Conservation (phyloP, 2,888 invertebrate genomes). For the Lasioglossum figueresi region DNA sequence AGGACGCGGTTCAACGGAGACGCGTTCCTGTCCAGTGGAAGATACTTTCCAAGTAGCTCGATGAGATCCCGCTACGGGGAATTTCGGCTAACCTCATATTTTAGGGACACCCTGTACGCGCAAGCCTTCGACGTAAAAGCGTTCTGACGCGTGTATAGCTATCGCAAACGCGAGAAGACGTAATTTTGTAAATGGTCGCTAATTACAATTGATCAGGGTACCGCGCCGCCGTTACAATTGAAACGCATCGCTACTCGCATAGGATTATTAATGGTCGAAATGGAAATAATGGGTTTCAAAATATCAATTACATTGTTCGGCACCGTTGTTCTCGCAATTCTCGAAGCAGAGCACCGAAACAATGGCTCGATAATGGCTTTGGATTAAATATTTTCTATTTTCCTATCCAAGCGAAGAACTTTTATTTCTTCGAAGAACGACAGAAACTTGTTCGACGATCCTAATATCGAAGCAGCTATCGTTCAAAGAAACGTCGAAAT, state of each 20-base stretch:
- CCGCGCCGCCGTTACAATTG: background rate
- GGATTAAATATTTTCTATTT: background rate
- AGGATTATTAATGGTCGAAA: background rate
- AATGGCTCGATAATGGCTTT: too few species aligned
- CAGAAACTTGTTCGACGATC: background rate
- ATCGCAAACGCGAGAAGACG: background rate
- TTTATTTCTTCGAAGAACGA: background rate
- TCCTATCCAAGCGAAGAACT: background rate
- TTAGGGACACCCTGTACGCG: background rate
- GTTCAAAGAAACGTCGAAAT: background rate
- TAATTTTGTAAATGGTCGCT: background rate
- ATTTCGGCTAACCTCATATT: background rate
- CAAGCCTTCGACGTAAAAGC: background rate
- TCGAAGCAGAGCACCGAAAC: too few species aligned
- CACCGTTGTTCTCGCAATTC: background rate
- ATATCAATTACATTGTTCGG: background rate
- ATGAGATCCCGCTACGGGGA: background rate
- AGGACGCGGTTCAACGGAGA: background rate
- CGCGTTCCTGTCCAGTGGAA: background rate
- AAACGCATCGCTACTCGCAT: background rate
- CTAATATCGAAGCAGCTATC: background rate
- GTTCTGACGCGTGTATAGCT: background rate
- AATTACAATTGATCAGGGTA: background rate
- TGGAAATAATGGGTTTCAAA: background rate
- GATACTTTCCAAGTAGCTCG: background rate